Conservation (phyloP, 2,797 vertebrate species). For the Falco peregrinus region DNA sequence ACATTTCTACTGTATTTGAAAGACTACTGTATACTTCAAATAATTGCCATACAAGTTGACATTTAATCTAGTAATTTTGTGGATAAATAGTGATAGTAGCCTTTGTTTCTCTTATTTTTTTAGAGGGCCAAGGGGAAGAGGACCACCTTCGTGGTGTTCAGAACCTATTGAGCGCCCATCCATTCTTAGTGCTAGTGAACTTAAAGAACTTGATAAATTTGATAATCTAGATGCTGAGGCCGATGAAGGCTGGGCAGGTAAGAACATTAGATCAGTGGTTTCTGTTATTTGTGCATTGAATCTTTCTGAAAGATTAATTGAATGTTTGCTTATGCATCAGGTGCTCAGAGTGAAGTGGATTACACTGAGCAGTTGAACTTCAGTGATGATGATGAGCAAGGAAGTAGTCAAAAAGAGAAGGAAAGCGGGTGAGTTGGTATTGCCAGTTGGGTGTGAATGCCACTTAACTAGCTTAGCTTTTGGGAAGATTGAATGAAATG, state of each 20-base stretch:
- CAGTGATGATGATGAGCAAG: conserved; percentile 98
- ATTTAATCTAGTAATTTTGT: not conserved
- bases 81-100: not conserved
- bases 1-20: not conserved
- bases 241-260: conserved; percentile 99
- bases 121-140: conserved; percentile 83
- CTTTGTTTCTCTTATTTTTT: not conserved
- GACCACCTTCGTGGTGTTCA: conserved; percentile 87
- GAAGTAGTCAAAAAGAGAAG: conserved; percentile 88
- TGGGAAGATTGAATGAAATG: not conserved
- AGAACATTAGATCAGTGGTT: conserved; percentile 14
- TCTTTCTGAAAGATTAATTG: not conserved
- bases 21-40: not conserved
- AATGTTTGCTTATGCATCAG: conserved; percentile 70
- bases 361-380: conserved; percentile 99
- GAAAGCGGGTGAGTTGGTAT: conserved; percentile 83
- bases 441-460: not conserved
- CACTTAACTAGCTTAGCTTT: not conserved
- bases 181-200: conserved; percentile 93
- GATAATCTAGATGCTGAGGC: conserved; percentile 96
- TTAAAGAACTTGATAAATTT: conserved; percentile 96
- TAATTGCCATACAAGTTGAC: not conserved
- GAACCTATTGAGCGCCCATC: conserved; percentile 91
- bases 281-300: not conserved
- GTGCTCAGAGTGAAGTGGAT: conserved; percentile 98